Percentiles rank a stretch among this genome's conserved stretches.
phyloP scores from a whole-genome alignment of 2,888 invertebrate species.

The Sthenelais limicola region DNA sequence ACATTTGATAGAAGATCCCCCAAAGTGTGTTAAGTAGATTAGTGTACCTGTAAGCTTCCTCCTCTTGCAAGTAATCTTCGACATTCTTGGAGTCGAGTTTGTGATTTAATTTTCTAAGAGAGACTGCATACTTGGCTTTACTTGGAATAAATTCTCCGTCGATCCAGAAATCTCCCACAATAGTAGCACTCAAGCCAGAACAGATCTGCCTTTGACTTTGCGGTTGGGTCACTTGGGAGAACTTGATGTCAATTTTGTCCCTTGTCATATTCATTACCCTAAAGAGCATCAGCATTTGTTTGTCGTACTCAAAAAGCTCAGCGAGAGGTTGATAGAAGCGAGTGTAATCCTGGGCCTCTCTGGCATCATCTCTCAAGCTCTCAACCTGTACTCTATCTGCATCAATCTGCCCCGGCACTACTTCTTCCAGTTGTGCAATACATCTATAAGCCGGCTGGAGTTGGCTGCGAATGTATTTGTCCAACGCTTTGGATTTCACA shows the following conservation, averaged over 20 bases:
- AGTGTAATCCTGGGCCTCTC: constrained; percentile 44
- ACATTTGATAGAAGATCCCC: background rate
- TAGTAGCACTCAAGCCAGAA: constrained; percentile 40
- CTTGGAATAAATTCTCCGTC: constrained; percentile 14
- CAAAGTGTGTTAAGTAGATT: background rate
- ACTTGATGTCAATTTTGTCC: constrained; percentile 42
- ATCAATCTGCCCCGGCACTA: constrained; percentile 47
- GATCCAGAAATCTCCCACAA: constrained; percentile 42
- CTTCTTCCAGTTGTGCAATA: constrained; percentile 45
- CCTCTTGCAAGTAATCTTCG: constrained; percentile 50
- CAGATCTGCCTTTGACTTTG: constrained; percentile 36
- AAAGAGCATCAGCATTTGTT: constrained; percentile 40
- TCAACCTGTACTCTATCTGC: constrained; percentile 45
- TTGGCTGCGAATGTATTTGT: constrained; percentile 44
- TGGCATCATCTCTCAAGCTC: constrained; percentile 43
- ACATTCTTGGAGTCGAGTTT: constrained; percentile 50
- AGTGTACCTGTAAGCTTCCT: constrained; percentile 57
- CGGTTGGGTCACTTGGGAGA: constrained; percentile 35
- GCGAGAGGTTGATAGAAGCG: constrained; percentile 53
- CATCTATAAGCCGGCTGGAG: constrained; percentile 43
- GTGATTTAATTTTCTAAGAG: constrained; percentile 46
- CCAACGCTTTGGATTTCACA: constrained; percentile 44
- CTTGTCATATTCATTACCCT: constrained; percentile 42
- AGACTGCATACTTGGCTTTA: constrained; percentile 33
- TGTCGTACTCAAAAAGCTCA: constrained; percentile 50